A percentile compares a stretch with the other conserved stretches of the same genome.
These are phyloP conservation scores for Conopomorpha cramerella DNA, from an alignment of 1,140 invertebrate genomes.

Conservation along the genomic window DNA sequence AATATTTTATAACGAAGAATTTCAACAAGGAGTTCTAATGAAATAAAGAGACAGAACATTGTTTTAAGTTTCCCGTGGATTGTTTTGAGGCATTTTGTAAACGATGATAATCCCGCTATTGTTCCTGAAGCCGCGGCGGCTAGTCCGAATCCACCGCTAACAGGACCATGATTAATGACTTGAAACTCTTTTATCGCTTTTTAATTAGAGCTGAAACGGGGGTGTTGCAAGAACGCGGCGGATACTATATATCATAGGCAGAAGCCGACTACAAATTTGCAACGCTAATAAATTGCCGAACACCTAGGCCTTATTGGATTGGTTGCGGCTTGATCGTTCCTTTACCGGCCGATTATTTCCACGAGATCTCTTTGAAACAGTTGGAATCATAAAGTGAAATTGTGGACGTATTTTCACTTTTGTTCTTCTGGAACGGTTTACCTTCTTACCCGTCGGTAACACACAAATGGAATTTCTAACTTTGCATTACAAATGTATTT, in stretches of 20 bases:
- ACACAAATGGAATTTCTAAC: constrained; percentile 49
- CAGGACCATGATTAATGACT: constrained; percentile 60
- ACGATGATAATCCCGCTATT: constrained; percentile 51
- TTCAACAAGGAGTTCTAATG: too few species aligned
- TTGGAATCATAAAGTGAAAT: constrained; percentile 22
- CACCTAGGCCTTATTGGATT: constrained; percentile 51
- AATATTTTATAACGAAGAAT: too few species aligned
- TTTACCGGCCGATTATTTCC: constrained; percentile 33
- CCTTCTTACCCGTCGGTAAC: constrained; percentile 45
- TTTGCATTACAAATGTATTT: constrained; percentile 58
- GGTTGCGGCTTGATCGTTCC: constrained; percentile 36
- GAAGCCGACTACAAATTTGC: constrained; percentile 44
- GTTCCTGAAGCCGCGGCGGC: too few species aligned
- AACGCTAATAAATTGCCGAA: constrained; percentile 57
- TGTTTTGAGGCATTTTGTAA: constrained; percentile 55
- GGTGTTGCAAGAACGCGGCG: constrained; percentile 36
- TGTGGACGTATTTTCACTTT: constrained; percentile 33
- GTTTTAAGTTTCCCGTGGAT: too few species aligned
- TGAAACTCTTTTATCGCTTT: constrained; percentile 60
- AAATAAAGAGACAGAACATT: too few species aligned
- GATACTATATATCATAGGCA: constrained; percentile 49
- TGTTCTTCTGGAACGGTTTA: constrained; percentile 21
- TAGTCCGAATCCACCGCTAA: constrained; percentile 54
- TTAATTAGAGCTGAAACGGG: constrained; percentile 59
- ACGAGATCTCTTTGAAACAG: constrained; percentile 15